Percentiles rank a stretch among this genome's conserved stretches.
Evolutionary conservation across 53 echinoderm and acorn worm genomes (phyloP).

Genomic region (Holothuria scabra): DNA sequence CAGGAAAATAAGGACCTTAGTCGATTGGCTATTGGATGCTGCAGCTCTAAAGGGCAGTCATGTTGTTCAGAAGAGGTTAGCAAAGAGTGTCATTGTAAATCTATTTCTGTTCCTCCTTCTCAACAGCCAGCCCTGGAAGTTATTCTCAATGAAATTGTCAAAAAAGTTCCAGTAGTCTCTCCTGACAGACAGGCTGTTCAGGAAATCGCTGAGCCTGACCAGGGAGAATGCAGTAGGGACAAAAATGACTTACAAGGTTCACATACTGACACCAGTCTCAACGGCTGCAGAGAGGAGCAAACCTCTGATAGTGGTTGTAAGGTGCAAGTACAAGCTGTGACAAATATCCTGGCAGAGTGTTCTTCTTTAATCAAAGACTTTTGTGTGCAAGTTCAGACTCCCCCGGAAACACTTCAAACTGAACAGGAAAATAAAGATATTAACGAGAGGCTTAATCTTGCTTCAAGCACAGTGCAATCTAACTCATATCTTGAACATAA

Average conservation of each 20-base stretch:
- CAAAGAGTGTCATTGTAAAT: slow-evolving; percentile 36
- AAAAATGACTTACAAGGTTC: too few relatives aligned
- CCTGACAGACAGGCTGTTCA: too few relatives aligned
- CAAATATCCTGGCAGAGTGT: slow-evolving; percentile 38
- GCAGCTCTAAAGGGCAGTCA: slow-evolving; percentile 12
- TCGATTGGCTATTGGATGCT: slow-evolving; percentile 56
- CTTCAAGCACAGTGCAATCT: too few relatives aligned
- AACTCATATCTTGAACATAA: too few relatives aligned
- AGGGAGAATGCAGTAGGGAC: too few relatives aligned
- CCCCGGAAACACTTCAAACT: too few relatives aligned
- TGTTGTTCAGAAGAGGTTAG: slow-evolving; percentile 24
- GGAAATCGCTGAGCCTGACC: too few relatives aligned
- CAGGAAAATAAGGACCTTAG: slow-evolving; percentile 22
- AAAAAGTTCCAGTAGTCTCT: background rate
- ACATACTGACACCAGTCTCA: too few relatives aligned
- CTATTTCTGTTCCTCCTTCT: slow-evolving; percentile 46
- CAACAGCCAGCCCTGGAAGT: slow-evolving; percentile 38
- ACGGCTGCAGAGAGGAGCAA: too few relatives aligned
- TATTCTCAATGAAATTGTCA: slow-evolving; percentile 31
- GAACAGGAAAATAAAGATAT: too few relatives aligned
- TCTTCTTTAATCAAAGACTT: slow-evolving; percentile 17
- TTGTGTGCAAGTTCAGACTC: background rate
- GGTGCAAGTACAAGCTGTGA: background rate
- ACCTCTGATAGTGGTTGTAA: too few relatives aligned
- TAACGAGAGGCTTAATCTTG: too few relatives aligned